Evolutionary conservation across 2,888 invertebrate genomes (phyloP), one percentile per base, ranked within the genome.

Genomic region (Strigamia maritima): DNA sequence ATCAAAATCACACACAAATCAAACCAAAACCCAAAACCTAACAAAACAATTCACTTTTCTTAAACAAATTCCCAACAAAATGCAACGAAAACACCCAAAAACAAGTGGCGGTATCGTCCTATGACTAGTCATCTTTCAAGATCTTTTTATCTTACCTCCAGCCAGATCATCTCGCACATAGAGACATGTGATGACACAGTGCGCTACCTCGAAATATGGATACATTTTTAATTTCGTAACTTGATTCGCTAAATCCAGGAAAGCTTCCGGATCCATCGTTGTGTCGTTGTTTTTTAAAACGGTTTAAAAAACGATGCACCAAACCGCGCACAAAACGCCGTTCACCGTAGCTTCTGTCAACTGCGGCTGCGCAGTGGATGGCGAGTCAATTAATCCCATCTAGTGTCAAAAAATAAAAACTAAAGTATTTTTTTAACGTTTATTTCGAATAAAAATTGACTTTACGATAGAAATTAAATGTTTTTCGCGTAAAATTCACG

Each of bases 141-240:
- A 31, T 31, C 31, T 31, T 31, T 31, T n/a, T 38, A 6, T 28
- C 91, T 90, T 89, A 93, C 95, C 95, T 86, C 92, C 89, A 84
- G 95, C 95, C 85, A 97, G 90, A 89, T 98, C 98, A 87, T 98
- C 98, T 85, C 97, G 90, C 82, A 98, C 97, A 84, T 94, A 93
- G 84, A 98, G 89, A 85, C 97, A 96, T 89, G 95, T 96, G 83
- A 98, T 89, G 84, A 95, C 90, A 87, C 95, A 96, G 89, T 99
- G 97, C 83, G 98, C 98, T 84, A 98, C 93, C 87, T 99, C 98
- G 88, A 99, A 99, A 89, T 97, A 98, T 79, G 99, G 99, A 86
- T 94, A 99, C 98, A 99, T 98, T 90, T 98, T 97, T 83, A 98
- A 89, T 88, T 98, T 97, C 84, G 97, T 95, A 89, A 99, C 95